Evolutionary conservation across 2,113 vertebrate species (phyloP).

Genomic region (Geococcyx californianus): DNA sequence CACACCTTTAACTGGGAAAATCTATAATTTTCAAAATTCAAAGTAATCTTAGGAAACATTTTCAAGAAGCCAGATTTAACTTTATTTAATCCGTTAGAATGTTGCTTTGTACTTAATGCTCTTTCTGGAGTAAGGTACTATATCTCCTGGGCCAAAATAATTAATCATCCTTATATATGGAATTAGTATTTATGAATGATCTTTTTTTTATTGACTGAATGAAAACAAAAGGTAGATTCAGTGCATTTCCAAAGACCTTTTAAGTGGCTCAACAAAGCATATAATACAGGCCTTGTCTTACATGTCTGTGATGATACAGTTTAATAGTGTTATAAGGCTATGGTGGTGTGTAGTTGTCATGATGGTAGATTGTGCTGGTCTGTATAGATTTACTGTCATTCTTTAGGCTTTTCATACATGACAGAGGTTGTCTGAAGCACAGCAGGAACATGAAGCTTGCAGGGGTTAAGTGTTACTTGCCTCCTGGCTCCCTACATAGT

Average conservation of each 20-base stretch:
- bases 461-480: slow-evolving; percentile 84
- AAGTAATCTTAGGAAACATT: background rate
- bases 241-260: background rate
- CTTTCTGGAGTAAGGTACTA: background rate
- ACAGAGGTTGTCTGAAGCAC: slow-evolving; percentile 71
- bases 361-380: slow-evolving; percentile 75
- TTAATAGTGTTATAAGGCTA: slow-evolving; percentile 74
- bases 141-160: background rate
- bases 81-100: background rate
- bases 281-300: slow-evolving; percentile 63
- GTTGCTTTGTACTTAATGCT: background rate
- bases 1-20: background rate
- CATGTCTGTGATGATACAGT: slow-evolving; percentile 70
- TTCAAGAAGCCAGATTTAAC: background rate
- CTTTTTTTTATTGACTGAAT: background rate
- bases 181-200: slow-evolving; percentile 25
- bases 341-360: slow-evolving; percentile 71
- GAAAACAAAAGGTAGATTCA: slow-evolving; percentile 2
- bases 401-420: slow-evolving; percentile 66
- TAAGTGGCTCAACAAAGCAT: slow-evolving; percentile 47
- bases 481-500: slow-evolving; percentile 74
- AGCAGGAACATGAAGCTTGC: slow-evolving; percentile 72
- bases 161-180: background rate
- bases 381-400: slow-evolving; percentile 85
- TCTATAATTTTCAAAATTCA: background rate